Conservation (phyloP, 30 jellyfish, hydroid and myxozoan species). For the Hydra vulgaris region DNA sequence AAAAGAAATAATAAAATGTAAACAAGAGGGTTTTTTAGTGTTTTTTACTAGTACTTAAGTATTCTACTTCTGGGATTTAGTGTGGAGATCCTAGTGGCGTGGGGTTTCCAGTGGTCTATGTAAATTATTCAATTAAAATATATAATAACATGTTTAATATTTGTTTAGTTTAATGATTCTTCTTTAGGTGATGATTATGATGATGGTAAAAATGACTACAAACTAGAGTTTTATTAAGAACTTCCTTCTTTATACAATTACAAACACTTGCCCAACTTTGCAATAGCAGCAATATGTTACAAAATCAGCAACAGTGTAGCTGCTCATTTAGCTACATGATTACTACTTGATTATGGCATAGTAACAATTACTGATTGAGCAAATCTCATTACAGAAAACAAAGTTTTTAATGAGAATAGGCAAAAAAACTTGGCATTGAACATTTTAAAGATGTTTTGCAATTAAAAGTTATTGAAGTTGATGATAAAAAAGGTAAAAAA, state of each 20-base stretch:
- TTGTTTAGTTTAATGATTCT: not conserved
- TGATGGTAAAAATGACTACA: not conserved
- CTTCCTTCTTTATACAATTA: not conserved
- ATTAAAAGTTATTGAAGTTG: not conserved
- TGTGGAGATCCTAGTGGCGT: not conserved
- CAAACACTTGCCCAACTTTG: not conserved
- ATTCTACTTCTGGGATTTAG: not conserved
- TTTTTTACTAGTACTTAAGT: not conserved
- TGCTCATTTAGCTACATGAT: not conserved
- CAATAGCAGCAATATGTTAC: not conserved
- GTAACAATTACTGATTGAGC: not conserved
- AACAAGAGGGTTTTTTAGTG: not conserved
- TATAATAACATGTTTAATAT: no score
- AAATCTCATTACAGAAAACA: not conserved
- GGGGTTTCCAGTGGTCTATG: not conserved
- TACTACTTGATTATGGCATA: not conserved
- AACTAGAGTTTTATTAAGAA: not conserved
- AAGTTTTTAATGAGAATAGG: not conserved
- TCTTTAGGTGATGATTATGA: not conserved
- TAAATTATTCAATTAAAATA: no score
- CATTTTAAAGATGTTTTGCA: not conserved
- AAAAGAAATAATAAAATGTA: no score
- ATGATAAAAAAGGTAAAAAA: not conserved
- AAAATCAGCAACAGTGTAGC: not conserved
- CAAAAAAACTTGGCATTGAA: not conserved